Evolutionary conservation across 2,113 vertebrate species (phyloP).

Genomic region (Melanostigma gelatinosum): DNA sequence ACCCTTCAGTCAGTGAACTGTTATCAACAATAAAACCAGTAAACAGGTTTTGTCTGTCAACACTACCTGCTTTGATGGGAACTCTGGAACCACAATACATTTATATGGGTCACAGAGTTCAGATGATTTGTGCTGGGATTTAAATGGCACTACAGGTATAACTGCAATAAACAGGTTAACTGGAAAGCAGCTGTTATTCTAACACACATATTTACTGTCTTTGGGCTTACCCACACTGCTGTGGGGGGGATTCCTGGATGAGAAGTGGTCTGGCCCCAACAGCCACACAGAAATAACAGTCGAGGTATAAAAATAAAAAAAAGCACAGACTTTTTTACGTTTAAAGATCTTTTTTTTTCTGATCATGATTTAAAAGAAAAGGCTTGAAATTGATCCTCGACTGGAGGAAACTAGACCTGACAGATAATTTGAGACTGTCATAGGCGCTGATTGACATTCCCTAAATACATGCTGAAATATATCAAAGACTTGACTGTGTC

Average conservation of each 20-base stretch:
- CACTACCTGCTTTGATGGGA: background rate
- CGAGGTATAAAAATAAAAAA: background rate
- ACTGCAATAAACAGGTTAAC: background rate
- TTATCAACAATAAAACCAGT: conserved; percentile 9
- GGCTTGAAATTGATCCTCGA: background rate
- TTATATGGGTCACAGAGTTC: background rate
- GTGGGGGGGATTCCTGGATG: conserved; percentile 16
- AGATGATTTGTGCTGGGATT: background rate
- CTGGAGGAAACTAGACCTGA: background rate
- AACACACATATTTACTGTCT: conserved; percentile 25
- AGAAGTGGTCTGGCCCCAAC: background rate
- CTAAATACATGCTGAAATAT: background rate
- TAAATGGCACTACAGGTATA: background rate
- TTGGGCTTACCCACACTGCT: conserved; percentile 5
- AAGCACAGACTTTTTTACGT: background rate
- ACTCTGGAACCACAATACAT: background rate
- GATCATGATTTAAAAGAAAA: background rate
- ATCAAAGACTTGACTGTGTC: background rate
- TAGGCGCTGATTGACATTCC: background rate
- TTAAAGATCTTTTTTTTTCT: background rate
- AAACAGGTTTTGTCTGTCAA: background rate
- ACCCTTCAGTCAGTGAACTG: background rate
- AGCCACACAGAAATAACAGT: background rate
- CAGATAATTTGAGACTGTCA: background rate
- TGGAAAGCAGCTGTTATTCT: background rate